These are phyloP conservation scores for Agrotis ipsilon DNA, from an alignment of 2,888 invertebrate species.

Conservation along the genomic window DNA sequence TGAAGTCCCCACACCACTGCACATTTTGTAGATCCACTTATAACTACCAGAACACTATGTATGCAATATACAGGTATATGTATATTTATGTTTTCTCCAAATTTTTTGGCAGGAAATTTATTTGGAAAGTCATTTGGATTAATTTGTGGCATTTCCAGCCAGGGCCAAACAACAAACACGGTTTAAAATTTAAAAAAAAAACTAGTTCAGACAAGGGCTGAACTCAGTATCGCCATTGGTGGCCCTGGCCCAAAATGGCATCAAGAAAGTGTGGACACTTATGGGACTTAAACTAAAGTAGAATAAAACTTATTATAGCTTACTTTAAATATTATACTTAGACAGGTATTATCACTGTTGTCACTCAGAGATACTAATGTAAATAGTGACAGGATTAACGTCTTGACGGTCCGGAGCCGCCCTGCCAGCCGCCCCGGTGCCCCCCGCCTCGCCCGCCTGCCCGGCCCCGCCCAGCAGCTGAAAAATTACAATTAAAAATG, in stretches of 20 bases:
- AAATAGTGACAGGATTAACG: slow-evolving; percentile 71
- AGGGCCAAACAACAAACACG: background rate
- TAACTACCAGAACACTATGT: background rate
- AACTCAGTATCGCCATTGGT: too few relatives aligned
- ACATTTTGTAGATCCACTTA: background rate
- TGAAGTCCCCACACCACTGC: background rate
- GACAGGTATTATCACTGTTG: slow-evolving; percentile 44
- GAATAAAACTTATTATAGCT: slow-evolving; percentile 54
- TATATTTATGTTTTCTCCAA: too few relatives aligned
- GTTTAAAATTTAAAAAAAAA: background rate
- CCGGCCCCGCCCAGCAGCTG: slow-evolving; percentile 92
- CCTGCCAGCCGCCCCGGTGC: slow-evolving; percentile 93
- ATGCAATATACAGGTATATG: background rate
- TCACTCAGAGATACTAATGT: slow-evolving; percentile 22
- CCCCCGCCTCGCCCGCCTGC: slow-evolving; percentile 90
- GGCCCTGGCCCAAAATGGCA: slow-evolving; percentile 1
- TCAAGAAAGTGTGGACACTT: background rate
- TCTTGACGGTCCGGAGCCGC: slow-evolving; percentile 90
- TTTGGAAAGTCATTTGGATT: background rate
- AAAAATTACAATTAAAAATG: slow-evolving; percentile 55
- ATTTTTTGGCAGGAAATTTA: too few relatives aligned
- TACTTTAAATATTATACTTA: slow-evolving; percentile 57
- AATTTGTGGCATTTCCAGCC: background rate
- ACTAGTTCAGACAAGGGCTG: background rate
- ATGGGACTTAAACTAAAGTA: slow-evolving; percentile 43